These are phyloP conservation scores for Berghia stephanieae DNA, from an alignment of 1,140 invertebrate species.

Conservation along the genomic window DNA sequence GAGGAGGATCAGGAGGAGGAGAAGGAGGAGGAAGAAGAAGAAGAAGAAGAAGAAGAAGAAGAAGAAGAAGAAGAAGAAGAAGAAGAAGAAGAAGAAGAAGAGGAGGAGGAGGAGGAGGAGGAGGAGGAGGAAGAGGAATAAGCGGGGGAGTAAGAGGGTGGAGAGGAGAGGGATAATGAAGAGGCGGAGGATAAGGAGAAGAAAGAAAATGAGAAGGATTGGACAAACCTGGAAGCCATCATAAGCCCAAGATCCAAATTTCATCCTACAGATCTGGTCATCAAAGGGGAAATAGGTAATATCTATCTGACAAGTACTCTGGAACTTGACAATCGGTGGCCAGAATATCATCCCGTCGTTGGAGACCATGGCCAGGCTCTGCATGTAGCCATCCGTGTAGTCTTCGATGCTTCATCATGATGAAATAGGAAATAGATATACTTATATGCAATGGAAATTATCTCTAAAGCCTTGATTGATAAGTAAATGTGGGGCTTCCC, in stretches of 20 bases:
- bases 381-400: slow-evolving; percentile 71
- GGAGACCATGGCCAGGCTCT: slow-evolving; percentile 59
- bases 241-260: slow-evolving; percentile 64
- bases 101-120: not conserved
- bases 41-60: not conserved
- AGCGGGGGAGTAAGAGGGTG: no score
- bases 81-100: not conserved
- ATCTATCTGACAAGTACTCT: slow-evolving; percentile 88
- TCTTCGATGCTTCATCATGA: slow-evolving; percentile 73
- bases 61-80: no score
- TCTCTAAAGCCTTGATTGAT: no score
- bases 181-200: not conserved
- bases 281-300: slow-evolving; percentile 69
- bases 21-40: not conserved
- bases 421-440: no score
- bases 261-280: slow-evolving; percentile 61
- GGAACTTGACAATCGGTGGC: slow-evolving; percentile 63
- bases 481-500: no score
- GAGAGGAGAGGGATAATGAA: no score
- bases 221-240: slow-evolving; percentile 57
- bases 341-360: slow-evolving; percentile 56
- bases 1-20: not conserved
- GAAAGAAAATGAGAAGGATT: not conserved
- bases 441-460: no score
- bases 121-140: not conserved